Evolutionary conservation across 2,888 invertebrate species (phyloP).

Genomic region (Thyatira batis): DNA sequence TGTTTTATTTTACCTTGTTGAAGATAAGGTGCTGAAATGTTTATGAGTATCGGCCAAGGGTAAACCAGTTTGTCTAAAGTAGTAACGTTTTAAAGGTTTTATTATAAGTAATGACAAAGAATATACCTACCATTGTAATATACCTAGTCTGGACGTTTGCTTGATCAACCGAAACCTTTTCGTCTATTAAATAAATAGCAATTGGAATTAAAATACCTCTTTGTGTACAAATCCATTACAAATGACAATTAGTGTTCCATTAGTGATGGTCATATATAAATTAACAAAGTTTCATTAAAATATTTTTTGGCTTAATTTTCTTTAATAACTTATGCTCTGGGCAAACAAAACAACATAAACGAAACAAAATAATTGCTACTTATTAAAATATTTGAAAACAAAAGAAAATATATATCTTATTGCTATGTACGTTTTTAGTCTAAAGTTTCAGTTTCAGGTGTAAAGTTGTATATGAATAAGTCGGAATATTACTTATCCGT

Average conservation of each 20-base stretch:
- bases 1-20: too few species aligned
- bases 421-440: background rate
- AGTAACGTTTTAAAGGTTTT: too few species aligned
- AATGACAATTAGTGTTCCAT: slow-evolving; percentile 40
- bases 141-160: background rate
- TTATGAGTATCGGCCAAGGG: too few species aligned
- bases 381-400: background rate
- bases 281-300: slow-evolving; percentile 31
- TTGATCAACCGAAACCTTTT: background rate
- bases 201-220: background rate
- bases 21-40: too few species aligned
- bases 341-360: slow-evolving; percentile 37
- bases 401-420: background rate
- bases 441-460: too few species aligned
- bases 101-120: too few species aligned
- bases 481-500: too few species aligned
- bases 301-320: slow-evolving; percentile 35
- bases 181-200: background rate
- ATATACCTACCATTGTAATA: background rate
- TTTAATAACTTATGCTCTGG: slow-evolving; percentile 48
- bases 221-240: background rate
- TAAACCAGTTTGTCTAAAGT: too few species aligned
- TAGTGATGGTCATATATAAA: slow-evolving; percentile 31
- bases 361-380: slow-evolving; percentile 24
- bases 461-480: too few species aligned